phyloP scores from a whole-genome alignment of 2,113 vertebrate species.

The Trochalopteron elliotii region DNA sequence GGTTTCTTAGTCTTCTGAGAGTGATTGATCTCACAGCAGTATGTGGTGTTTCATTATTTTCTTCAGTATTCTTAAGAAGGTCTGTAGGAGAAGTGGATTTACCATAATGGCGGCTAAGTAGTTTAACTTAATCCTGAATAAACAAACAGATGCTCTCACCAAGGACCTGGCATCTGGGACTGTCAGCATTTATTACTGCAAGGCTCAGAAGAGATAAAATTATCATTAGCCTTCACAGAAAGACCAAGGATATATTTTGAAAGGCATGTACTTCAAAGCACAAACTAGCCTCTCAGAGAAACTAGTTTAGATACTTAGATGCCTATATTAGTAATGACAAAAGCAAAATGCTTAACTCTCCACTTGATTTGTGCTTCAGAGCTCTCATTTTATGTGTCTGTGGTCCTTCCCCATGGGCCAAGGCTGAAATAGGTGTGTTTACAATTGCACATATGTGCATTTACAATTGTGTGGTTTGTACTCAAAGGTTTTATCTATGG shows the following conservation, averaged over 20 bases:
- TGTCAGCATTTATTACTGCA: conserved; percentile 83
- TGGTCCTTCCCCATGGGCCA: background rate
- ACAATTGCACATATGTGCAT: fast-evolving
- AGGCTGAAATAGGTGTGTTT: background rate
- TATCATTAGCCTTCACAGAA: conserved; percentile 43
- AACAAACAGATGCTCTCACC: conserved; percentile 81
- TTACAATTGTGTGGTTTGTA: background rate
- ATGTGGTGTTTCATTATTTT: conserved; percentile 7
- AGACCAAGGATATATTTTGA: background rate
- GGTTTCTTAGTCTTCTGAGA: background rate
- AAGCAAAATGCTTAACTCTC: background rate
- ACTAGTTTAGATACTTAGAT: background rate
- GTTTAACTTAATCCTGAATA: conserved; percentile 87
- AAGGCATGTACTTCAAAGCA: background rate
- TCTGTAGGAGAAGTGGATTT: conserved; percentile 72
- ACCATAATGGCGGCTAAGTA: conserved; percentile 78
- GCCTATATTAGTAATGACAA: background rate
- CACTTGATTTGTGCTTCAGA: background rate
- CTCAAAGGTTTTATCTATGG: background rate
- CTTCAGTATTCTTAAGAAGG: background rate
- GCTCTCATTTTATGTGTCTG: background rate
- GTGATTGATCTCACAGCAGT: background rate
- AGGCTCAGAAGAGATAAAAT: conserved; percentile 61
- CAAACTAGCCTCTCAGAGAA: background rate
- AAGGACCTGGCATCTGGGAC: conserved; percentile 79